Base-by-base conservation (phyloP, 2,113 vertebrate genomes). In the Prietella phreatophila region DNA sequence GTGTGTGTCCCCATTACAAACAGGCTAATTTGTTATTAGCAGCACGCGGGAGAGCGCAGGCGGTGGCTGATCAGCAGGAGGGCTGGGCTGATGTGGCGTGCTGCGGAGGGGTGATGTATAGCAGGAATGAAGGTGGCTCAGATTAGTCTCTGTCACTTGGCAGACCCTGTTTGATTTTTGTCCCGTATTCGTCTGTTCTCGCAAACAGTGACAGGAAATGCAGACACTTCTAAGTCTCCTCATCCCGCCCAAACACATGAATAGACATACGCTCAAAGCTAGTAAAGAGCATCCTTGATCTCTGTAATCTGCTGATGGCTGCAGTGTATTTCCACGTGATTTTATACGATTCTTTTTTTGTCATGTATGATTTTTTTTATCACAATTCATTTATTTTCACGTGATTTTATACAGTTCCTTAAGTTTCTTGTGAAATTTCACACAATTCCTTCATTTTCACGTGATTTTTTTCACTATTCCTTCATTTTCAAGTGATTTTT, bases 1-100 rank as follows among this genome's bases (percentile, higher is more conserved):
- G n/a, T n/a, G n/a, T n/a, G n/a, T n/a, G n/a, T n/a, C n/a, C n/a
- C n/a, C 78, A 90, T 89, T 90, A 95, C 93, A 94, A 95, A 95
- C 93, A 93, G 91, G 94, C 93, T 96, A 95, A 95, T 96, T 95
- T 94, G 94, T 95, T 95, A 95, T 95, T 95, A 94, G 93, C 93
- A 92, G 91, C 92, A 92, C 94, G 93, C 94, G 92, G 93, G 91
- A 92, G 89, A 89, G 86, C 85, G 90, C 88, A 91, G 89, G 84
- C 89, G 82, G 89, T 91, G 89, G 90, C 92, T 92, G 91, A 93
- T 94, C 94, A 92, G 87, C 67, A 89, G 69, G 86, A 87, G 88
- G 88, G 88, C 87, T 83, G 84, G 83, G 83, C 91, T 90, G 85
- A 81, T 33, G 63, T 78, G 58, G 58, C 30, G 61, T 78, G 88